Base-by-base conservation (phyloP, 2,888 invertebrate genomes). In the Ophonus ardosiacus region DNA sequence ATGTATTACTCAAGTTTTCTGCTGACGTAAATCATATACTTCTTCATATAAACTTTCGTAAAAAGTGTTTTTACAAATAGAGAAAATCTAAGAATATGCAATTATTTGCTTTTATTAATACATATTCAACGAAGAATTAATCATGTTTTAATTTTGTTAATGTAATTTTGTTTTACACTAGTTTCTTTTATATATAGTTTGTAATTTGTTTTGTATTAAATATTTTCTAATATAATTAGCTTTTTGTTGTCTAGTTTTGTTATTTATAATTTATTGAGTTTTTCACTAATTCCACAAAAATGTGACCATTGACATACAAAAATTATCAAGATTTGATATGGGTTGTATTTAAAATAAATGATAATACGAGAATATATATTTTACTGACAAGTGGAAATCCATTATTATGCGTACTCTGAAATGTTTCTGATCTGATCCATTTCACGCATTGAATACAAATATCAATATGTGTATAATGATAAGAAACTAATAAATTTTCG, bases 11-110 rank as follows among this genome's bases (percentile, higher is more conserved):
- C 17, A 74, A 21, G 40, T 74, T 68, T 38, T 24, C 43, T 71
- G 24, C 40, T 71, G 68, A 8, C 40, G 40, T 71, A 71, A 63
- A 8, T 71, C 13, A 38, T 40, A 71, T 31, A 38, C 10, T 8
- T 10, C n/a, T 68, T 74, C 43, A 7, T 24, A 24, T 17, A 7
- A 24, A 43, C 71, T 74, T 43, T 51, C 43, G 71, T 43, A 74
- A 74, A 43, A 74, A 68, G 38, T 74, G 71, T 43, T 74, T 74
- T 74, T 31, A 68, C 43, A 51, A 74, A 17, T 74, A 43, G 68
- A 68, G 68, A 68, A 68, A 68, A 40, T 68, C 17, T 59, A 2
- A 24, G 31, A 63, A 63, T 13, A 0, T 65, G 13, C 65, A 65
- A 65, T 65, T 3, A 68, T 15, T 15, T 38, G 38, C 38, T 18